Evolutionary conservation across 2,888 invertebrate genomes (phyloP), one percentile per base, ranked within the genome.

Genomic region (Melipona beecheii): DNA sequence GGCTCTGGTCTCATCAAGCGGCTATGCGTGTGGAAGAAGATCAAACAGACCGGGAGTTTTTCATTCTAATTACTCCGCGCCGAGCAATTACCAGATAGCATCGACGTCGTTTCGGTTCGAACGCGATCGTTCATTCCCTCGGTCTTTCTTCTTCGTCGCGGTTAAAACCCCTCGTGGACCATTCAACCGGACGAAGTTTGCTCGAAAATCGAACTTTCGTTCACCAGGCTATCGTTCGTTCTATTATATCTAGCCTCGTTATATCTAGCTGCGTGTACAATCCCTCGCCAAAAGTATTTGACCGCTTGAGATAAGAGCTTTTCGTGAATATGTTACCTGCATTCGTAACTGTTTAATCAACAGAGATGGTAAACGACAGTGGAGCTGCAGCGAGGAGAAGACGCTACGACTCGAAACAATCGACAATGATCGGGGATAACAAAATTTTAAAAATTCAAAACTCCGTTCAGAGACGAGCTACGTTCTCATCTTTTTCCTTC

Each of bases 41-140:
- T 93, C 91, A 92, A 93, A 93, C 92, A 91, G 91, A 91, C 92
- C 91, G 93, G 87, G 92, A 90, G 91, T 91, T 91, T 92, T 90
- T 92, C 91, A 92, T 93, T 92, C 86, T 85, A 77, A 87, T 86
- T 89, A 86, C 86, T 87, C 73, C 78, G 71, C 69, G 74, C 70
- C 72, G 62, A 75, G 88, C 88, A 90, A 92, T 91, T 90, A 90
- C 80, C 73, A 87, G 90, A 91, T 90, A 89, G 84, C 87, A 90
- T 87, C 81, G 54, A 54, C 60, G 78, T 68, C 65, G 76, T 75
- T 87, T 88, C 65, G 50, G 52, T 75, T 75, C 64, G 49, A 75
- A 43, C 43, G 43, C 43, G 77, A 84, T 71, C 78, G 54, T 49
- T 70, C 27, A 71, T 83, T 73, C 65, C 66, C 64, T 74, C 60